Evolutionary conservation across 2,113 vertebrate genomes (phyloP), one percentile per base, ranked within the genome.

Genomic region (Paratilapia polleni): DNA sequence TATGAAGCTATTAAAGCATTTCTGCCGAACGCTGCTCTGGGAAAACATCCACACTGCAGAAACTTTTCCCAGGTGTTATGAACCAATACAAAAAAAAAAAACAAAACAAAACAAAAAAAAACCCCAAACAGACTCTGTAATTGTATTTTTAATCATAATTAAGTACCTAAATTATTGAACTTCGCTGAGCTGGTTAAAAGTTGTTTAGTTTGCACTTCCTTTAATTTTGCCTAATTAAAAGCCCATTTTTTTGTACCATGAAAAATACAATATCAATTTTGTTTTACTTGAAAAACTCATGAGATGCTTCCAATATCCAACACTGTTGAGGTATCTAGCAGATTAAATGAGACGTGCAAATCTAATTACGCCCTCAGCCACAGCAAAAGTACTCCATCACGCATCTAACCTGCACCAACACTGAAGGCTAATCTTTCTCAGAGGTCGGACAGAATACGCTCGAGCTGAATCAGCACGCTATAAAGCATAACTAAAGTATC

Each of bases 291-390:
- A 81, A 38, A 77, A 83, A 76, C 61, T 28, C 41, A 31, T 70
- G 78, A 31, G 31, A 77, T 73, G 75, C 81, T 78, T 86, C 83
- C 59, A 88, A 76, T 87, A 87, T 81, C 61, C 43, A 41, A 36
- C 74, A 59, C 47, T 70, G 77, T 77, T 14, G 81, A 88, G 75
- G 89, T 79, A 78, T 89, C 89, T 1, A 82, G 81, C 66, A 41
- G 60, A 84, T 91, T 83, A 83, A 92, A 93, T 87, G 91, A 93
- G 87, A 87, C 60, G 78, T 91, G 86, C 52, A 88, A 93, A 92
- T 88, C 85, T 90, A 91, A 89, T 92, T 90, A 84, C 70, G 77
- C 68, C 61, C 78, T 14, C 34, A 38, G 88, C 84, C 70, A 66
- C 49, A 19, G 89, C 31, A 63, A 56, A 83, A 70, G 75, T 74